Percentiles rank a stretch among this genome's conserved stretches.
phyloP scores from a whole-genome alignment of 2,888 invertebrate genomes.

The Hetaerina titia region DNA sequence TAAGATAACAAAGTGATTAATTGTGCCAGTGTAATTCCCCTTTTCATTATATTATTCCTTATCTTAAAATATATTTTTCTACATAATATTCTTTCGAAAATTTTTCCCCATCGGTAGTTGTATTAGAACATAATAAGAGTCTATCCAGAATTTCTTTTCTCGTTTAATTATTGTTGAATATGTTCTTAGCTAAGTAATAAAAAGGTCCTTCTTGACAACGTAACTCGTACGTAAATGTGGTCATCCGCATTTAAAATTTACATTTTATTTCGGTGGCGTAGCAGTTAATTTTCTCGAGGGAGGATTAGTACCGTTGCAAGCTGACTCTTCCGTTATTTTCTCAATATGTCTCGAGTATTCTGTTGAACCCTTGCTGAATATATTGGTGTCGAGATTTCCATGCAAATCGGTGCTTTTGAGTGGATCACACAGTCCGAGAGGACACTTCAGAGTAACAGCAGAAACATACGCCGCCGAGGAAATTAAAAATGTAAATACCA shows the following conservation, averaged over 20 bases:
- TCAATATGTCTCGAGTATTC: conserved; percentile 32
- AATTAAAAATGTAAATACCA: conserved; percentile 22
- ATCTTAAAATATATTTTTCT: background rate
- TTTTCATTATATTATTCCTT: background rate
- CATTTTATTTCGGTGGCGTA: background rate
- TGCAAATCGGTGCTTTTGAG: conserved; percentile 32
- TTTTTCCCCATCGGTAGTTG: background rate
- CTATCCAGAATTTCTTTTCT: background rate
- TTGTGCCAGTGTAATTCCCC: background rate
- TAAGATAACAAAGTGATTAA: background rate
- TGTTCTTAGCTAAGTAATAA: background rate
- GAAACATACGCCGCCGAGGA: background rate
- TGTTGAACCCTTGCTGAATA: conserved; percentile 2
- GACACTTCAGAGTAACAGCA: background rate
- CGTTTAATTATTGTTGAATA: background rate
- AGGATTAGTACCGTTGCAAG: background rate
- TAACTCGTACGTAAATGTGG: background rate
- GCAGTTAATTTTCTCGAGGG: background rate
- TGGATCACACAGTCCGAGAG: background rate
- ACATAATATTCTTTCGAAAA: background rate
- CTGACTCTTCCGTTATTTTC: conserved; percentile 21
- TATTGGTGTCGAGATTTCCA: conserved; percentile 27
- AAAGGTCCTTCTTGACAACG: too few relatives aligned
- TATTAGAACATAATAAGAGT: background rate
- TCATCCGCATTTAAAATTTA: background rate